These are phyloP conservation scores for Calliphora vicina DNA, from an alignment of 1,140 invertebrate genomes.

Conservation along the genomic window DNA sequence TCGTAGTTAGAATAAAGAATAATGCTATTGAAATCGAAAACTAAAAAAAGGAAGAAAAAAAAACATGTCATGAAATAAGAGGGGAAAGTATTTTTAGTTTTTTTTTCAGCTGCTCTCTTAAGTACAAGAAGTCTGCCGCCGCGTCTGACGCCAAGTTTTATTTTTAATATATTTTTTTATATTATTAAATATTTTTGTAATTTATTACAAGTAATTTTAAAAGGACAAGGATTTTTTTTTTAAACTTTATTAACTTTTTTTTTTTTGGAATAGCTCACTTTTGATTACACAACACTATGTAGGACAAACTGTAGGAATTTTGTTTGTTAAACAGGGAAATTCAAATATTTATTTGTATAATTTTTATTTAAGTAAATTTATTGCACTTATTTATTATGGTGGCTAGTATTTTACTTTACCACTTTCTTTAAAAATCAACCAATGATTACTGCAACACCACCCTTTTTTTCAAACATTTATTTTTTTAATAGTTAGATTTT, in stretches of 20 bases:
- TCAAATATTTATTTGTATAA: not conserved
- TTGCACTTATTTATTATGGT: not conserved
- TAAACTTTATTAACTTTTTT: not conserved
- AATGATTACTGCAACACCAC: too few species aligned
- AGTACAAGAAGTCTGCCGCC: constrained; percentile 25
- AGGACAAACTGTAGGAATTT: too few species aligned
- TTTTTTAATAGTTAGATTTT: not conserved
- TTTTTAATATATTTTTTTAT: not conserved
- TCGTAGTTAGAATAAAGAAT: not conserved
- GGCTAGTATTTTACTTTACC: too few species aligned
- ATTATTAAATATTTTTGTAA: not conserved
- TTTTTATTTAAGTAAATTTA: not conserved
- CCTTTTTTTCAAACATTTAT: too few species aligned
- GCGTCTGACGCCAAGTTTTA: constrained; percentile 25
- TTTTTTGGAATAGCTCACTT: not conserved
- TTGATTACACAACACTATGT: constrained; percentile 16
- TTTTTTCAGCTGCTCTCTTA: not conserved
- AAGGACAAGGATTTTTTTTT: not conserved
- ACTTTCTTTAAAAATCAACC: too few species aligned
- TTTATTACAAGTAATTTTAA: not conserved
- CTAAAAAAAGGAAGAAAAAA: not conserved
- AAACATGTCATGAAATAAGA: not conserved
- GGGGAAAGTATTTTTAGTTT: not conserved
- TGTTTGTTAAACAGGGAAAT: not conserved
- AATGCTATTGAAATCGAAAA: constrained; percentile 8